Conservation (phyloP, 2,888 invertebrate species). For the Epistrophe eligans region DNA sequence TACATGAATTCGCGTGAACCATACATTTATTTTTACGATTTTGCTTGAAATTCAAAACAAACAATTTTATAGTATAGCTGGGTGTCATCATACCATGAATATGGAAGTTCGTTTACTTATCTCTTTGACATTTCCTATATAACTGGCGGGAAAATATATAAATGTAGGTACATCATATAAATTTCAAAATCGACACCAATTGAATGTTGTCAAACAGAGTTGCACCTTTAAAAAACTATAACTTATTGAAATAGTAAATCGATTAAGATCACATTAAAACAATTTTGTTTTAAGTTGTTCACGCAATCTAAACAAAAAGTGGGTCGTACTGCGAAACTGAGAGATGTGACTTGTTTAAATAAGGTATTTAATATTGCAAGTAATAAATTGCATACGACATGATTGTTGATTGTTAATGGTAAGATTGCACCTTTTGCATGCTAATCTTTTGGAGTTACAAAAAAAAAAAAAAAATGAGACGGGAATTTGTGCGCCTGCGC, state of each 20-base stretch:
- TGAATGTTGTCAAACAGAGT: not conserved
- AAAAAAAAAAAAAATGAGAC: not conserved
- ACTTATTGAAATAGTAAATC: not conserved
- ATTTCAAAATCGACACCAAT: not conserved
- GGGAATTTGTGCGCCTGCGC: conserved; percentile 30
- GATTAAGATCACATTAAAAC: not conserved
- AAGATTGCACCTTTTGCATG: conserved; percentile 31
- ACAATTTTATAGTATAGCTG: conserved; percentile 29
- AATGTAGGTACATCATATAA: not conserved
- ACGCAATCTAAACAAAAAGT: conserved; percentile 28
- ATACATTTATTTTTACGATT: not conserved
- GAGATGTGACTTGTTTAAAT: conserved; percentile 30
- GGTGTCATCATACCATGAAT: conserved; percentile 38
- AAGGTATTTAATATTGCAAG: conserved; percentile 29
- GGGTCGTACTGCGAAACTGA: conserved; percentile 29
- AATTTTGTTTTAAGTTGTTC: not conserved
- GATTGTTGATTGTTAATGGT: conserved; percentile 44
- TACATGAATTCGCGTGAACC: conserved; percentile 45
- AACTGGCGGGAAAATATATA: not conserved
- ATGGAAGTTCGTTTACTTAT: conserved; percentile 3
- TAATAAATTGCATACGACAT: conserved; percentile 41
- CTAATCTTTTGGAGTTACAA: conserved; percentile 16
- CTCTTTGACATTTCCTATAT: conserved; percentile 4
- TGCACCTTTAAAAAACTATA: not conserved
- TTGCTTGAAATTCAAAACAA: conserved; percentile 39